Conservation (phyloP, 2,113 vertebrate species). For the Spea bombifrons region DNA sequence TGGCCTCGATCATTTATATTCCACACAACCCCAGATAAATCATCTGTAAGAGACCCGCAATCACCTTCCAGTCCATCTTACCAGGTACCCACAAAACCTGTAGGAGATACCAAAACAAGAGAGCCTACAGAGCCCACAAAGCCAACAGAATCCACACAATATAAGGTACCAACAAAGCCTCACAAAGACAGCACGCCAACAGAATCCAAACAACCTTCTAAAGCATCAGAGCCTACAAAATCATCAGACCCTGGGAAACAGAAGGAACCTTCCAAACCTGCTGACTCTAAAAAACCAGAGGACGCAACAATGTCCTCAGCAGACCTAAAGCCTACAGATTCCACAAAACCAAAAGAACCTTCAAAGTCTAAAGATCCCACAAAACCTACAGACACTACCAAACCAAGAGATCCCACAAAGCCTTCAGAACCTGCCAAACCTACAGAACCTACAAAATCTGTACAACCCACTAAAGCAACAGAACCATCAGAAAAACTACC, state of each 20-base stretch:
- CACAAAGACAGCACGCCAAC: not conserved
- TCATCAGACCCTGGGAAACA: no score
- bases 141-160: not conserved
- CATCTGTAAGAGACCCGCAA: not conserved
- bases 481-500: not conserved
- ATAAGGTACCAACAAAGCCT: not conserved
- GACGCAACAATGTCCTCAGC: no score
- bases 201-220: not conserved
- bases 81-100: no score
- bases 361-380: not conserved
- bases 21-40: not conserved
- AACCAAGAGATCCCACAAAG: not conserved
- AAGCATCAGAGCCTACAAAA: not conserved
- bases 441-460: no score
- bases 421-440: not conserved
- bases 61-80: no score
- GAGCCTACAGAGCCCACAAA: not conserved
- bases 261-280: no score
- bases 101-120: no score
- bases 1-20: slow-evolving; percentile 1
- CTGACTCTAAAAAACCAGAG: no score
- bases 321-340: no score
- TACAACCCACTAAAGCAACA: no score
- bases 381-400: not conserved
- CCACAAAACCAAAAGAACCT: not conserved